These are phyloP conservation scores for Papilio demoleus DNA, from an alignment of 2,888 invertebrate genomes.

Conservation along the genomic window DNA sequence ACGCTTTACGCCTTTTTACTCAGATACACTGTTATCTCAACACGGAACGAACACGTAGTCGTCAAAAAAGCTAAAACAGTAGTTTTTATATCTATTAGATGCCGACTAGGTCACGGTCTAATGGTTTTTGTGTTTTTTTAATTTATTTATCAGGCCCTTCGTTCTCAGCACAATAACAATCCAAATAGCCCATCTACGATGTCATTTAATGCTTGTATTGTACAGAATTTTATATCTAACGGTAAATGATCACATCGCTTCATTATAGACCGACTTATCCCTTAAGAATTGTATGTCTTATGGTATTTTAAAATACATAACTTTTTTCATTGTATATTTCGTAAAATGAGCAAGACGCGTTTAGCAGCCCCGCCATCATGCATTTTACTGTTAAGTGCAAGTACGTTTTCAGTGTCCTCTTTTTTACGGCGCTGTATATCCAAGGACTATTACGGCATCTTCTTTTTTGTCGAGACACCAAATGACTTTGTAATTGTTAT, in stretches of 20 bases:
- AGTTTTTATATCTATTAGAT: conserved; percentile 31
- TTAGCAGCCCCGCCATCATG: conserved; percentile 6
- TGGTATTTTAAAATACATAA: not conserved
- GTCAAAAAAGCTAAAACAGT: conserved; percentile 19
- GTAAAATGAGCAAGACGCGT: conserved; percentile 10
- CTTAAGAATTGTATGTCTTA: not conserved
- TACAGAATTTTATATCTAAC: conserved; percentile 31
- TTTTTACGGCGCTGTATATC: conserved; percentile 5
- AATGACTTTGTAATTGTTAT: conserved; percentile 3
- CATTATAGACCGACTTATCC: not conserved
- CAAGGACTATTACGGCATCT: not conserved
- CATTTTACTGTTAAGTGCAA: conserved; percentile 28
- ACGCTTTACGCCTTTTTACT: conserved; percentile 18
- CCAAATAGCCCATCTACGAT: conserved; percentile 33
- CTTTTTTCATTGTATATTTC: not conserved
- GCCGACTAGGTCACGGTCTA: conserved; percentile 30
- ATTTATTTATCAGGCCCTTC: conserved; percentile 29
- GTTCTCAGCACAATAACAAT: conserved; percentile 24
- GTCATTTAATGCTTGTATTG: conserved; percentile 34
- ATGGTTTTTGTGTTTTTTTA: conserved; percentile 28
- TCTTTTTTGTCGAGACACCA: not conserved
- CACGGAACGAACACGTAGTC: conserved; percentile 34
- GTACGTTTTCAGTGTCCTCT: not conserved
- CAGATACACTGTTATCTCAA: conserved; percentile 33
- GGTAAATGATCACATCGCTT: conserved; percentile 22